Base-by-base conservation (phyloP, 2,113 vertebrate species). In the Pseudopipra pipra region DNA sequence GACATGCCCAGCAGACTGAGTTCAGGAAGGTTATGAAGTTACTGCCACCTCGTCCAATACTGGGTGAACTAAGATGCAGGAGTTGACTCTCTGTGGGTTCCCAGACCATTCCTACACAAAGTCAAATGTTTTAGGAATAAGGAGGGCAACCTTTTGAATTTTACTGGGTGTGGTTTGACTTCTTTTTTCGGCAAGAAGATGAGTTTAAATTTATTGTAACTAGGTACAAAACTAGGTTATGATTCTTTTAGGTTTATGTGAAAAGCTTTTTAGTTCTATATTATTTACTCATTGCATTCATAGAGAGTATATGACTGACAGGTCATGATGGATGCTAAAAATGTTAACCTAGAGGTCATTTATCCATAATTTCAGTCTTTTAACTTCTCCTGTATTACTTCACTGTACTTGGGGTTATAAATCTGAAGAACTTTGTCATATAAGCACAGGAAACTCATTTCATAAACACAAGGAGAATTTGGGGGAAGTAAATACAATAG, bases 1-100 rank as follows among this genome's bases (percentile, higher is more conserved):
- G 68, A 25, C 33, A 19, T 5, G 4, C 35, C 87, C 30, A 81
- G 63, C 51, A 68, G 35, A 4, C 2, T 68, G n/a, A 17, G 13
- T 25, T 80, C 68, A 73, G 39, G 49, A 9, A 30, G 23, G 13
- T 61, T 52, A 8, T 33, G 49, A 61, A 81, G 30, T 52, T 41
- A 9, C 30, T 70, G 33, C 23, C 49, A 47, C 5, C 59, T 11
- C 12, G 17, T 21, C 28, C 37, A 54, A 5, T n/a, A 31, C 2
- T 5, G 9, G 6, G 27, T 22, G 59, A 61, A 23, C 33, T 65
- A 52, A 61, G 5, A 31, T 39, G 49, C 35, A 67, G 27, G 5
- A 16, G 2, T 4, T 84, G 14, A 6, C 14, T 49, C 0, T 16
- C n/a, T n/a, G 2, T 9, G 27, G 8, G 27, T 76, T 72, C 20